Evolutionary conservation across 2,888 invertebrate species (phyloP).

Genomic region (Diarsia dahlii): DNA sequence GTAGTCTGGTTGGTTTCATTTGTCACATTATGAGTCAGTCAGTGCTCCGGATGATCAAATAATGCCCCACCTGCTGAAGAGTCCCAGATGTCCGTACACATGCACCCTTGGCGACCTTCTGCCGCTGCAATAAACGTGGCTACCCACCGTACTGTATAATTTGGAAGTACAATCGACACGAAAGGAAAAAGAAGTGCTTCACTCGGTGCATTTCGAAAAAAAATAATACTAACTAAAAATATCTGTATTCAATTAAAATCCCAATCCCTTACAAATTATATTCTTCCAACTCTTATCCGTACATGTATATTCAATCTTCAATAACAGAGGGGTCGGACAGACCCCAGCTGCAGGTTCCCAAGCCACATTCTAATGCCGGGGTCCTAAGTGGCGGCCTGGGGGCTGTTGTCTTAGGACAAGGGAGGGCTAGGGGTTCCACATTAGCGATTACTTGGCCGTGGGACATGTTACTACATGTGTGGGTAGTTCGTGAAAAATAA

Average conservation of each 20-base stretch:
- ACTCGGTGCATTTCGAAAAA: too few species aligned
- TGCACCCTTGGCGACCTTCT: too few species aligned
- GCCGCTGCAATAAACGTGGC: too few species aligned
- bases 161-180: too few species aligned
- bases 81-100: too few species aligned
- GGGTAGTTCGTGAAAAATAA: constrained; percentile 2
- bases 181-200: too few species aligned
- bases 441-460: constrained; percentile 26
- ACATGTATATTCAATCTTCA: constrained; percentile 38
- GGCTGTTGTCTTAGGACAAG: constrained; percentile 57
- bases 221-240: too few species aligned
- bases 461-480: background rate
- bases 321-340: constrained; percentile 41
- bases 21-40: too few species aligned
- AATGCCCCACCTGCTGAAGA: too few species aligned
- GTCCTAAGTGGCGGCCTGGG: constrained; percentile 45
- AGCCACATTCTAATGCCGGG: constrained; percentile 45
- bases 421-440: background rate
- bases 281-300: background rate
- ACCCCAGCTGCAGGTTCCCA: constrained; percentile 52
- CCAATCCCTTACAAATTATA: background rate
- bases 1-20: too few species aligned
- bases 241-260: background rate
- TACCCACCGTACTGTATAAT: too few species aligned
- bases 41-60: too few species aligned